These are phyloP conservation scores for Poeciliopsis paucimaculata DNA, from an alignment of 2,797 vertebrate genomes.

Conservation along the genomic window DNA sequence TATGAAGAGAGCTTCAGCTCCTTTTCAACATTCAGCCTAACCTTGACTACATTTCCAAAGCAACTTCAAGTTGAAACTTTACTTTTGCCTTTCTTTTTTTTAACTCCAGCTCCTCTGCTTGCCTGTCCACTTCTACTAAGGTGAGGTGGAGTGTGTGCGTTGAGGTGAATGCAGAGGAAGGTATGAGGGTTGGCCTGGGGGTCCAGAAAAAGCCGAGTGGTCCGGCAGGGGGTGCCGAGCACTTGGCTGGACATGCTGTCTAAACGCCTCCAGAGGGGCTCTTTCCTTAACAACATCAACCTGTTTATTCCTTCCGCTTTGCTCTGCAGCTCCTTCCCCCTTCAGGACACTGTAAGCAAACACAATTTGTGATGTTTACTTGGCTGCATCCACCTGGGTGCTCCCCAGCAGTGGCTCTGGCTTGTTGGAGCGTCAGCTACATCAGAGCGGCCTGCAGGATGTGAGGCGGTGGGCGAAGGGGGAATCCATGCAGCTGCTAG, in stretches of 20 bases:
- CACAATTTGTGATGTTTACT: conserved; percentile 62
- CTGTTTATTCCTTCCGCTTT: conserved; percentile 1
- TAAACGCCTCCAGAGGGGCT: conserved; percentile 37
- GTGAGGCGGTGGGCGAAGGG: conserved; percentile 40
- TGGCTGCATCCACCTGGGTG: conserved; percentile 45
- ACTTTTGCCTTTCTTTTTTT: neutral
- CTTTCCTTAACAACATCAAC: conserved; percentile 50
- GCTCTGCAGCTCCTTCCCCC: conserved; percentile 32
- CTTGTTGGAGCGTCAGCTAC: conserved; percentile 57
- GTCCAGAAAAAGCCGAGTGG: conserved; percentile 26
- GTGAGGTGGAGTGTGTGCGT: neutral
- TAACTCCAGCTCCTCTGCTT: neutral
- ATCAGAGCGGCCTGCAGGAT: conserved; percentile 62
- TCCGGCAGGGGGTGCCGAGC: conserved; percentile 55
- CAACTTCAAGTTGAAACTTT: conserved; percentile 3
- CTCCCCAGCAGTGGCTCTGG: conserved; percentile 45
- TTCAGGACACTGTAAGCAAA: conserved; percentile 55
- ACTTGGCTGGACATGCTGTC: conserved; percentile 37
- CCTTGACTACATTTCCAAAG: conserved; percentile 1
- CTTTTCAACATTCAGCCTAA: conserved; percentile 9
- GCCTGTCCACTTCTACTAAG: neutral
- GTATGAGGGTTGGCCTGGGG: conserved; percentile 30
- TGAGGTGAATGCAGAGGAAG: conserved; percentile 9
- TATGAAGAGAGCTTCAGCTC: conserved; percentile 11
- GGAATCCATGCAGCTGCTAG: conserved; percentile 64